A percentile compares a stretch with the other conserved stretches of the same genome.
Evolutionary conservation across 1,140 invertebrate genomes (phyloP).

Genomic region (Drosophila ironensis): DNA sequence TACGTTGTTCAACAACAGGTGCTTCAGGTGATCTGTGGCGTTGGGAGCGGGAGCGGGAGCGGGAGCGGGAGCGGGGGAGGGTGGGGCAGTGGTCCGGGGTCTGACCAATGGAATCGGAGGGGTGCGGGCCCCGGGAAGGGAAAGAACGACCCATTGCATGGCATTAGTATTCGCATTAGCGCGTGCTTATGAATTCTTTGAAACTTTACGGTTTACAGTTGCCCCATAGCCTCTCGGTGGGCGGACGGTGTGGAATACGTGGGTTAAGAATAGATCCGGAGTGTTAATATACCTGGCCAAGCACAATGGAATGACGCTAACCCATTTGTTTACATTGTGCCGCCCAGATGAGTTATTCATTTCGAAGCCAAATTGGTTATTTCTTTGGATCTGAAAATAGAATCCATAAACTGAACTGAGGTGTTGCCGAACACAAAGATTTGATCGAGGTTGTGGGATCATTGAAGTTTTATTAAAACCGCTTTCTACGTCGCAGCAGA

Average conservation of each 20-base stretch:
- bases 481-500: no score
- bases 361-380: slow-evolving; percentile 16
- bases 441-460: no score
- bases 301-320: slow-evolving; percentile 1
- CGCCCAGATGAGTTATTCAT: slow-evolving; percentile 10
- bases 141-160: neutral
- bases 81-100: neutral
- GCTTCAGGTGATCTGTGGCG: slow-evolving; percentile 31
- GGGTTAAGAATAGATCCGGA: slow-evolving; percentile 24
- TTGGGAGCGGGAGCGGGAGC: no score
- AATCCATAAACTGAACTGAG: neutral
- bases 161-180: slow-evolving; percentile 66
- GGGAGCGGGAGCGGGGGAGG: no score
- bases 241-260: slow-evolving; percentile 31
- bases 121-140: neutral
- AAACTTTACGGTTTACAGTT: slow-evolving; percentile 44
- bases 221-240: slow-evolving; percentile 19
- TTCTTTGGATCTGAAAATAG: slow-evolving; percentile 1
- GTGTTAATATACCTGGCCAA: slow-evolving; percentile 27
- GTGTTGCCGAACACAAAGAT: no score
- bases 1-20: slow-evolving; percentile 58
- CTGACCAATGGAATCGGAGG: slow-evolving; percentile 1
- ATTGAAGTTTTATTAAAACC: neutral
- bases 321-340: slow-evolving; percentile 11
- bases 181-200: slow-evolving; percentile 73